These are phyloP conservation scores for Chaetodon trifascialis DNA, from an alignment of 2,113 vertebrate species.

Conservation along the genomic window DNA sequence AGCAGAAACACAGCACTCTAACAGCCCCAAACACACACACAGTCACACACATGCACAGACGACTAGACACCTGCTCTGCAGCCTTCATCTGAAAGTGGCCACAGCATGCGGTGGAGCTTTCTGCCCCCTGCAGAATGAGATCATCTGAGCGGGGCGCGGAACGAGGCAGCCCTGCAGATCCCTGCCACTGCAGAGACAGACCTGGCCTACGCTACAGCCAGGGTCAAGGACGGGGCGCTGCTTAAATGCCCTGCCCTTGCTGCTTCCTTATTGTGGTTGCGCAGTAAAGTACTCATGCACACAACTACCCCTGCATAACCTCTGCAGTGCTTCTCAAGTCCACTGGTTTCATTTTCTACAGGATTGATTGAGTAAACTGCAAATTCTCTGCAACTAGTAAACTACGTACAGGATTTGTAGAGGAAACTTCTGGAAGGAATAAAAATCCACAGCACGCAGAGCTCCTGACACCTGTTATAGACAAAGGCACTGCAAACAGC, in stretches of 20 bases:
- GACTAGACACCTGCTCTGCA: slow-evolving; percentile 75
- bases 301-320: slow-evolving; percentile 37
- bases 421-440: slow-evolving; percentile 49
- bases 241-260: slow-evolving; percentile 24
- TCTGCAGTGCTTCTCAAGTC: slow-evolving; percentile 33
- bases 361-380: slow-evolving; percentile 46
- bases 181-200: slow-evolving; percentile 74
- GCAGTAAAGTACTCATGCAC: slow-evolving; percentile 21
- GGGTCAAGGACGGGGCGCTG: slow-evolving; percentile 67
- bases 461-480: slow-evolving; percentile 49
- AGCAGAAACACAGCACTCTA: slow-evolving; percentile 36
- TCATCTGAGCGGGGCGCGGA: slow-evolving; percentile 73
- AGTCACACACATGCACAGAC: slow-evolving; percentile 26
- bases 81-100: slow-evolving; percentile 67
- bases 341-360: slow-evolving; percentile 42
- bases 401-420: not conserved
- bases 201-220: slow-evolving; percentile 19
- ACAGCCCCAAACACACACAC: slow-evolving; percentile 13
- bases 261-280: slow-evolving; percentile 51
- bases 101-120: slow-evolving; percentile 55
- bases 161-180: slow-evolving; percentile 60
- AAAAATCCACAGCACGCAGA: slow-evolving; percentile 1
- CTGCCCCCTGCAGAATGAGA: slow-evolving; percentile 81
- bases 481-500: not conserved
- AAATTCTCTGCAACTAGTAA: no score